Evolutionary conservation across 2,888 invertebrate genomes (phyloP).

Genomic region (Hypomecis atomaria): DNA sequence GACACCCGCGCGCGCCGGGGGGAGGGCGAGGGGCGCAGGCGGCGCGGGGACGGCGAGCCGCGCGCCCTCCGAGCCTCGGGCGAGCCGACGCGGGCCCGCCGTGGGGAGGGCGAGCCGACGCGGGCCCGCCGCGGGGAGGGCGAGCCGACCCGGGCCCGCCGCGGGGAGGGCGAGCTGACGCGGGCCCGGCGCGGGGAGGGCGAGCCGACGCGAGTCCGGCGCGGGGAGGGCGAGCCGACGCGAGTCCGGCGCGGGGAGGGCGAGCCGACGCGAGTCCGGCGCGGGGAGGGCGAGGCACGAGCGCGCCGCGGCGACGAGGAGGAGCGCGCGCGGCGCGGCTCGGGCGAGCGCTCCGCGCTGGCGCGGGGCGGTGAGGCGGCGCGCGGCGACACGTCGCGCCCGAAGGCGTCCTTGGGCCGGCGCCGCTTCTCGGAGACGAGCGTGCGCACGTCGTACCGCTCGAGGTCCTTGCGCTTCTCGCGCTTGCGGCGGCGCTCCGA

Average conservation of each 20-base stretch:
- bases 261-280: slow-evolving; percentile 49
- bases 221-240: slow-evolving; percentile 28
- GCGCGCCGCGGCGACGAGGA: slow-evolving; percentile 55
- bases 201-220: slow-evolving; percentile 58
- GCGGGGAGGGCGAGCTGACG: slow-evolving; percentile 43
- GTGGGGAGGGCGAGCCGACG: no score
- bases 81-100: no score
- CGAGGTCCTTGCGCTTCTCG: slow-evolving; percentile 90
- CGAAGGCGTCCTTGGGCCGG: slow-evolving; percentile 90
- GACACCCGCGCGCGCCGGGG: slow-evolving; percentile 50
- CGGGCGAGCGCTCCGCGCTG: slow-evolving; percentile 36
- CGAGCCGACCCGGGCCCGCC: no score
- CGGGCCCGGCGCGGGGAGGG: slow-evolving; percentile 48
- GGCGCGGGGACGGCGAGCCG: slow-evolving; percentile 35
- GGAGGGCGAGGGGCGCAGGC: slow-evolving; percentile 36
- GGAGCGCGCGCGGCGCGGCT: slow-evolving; percentile 51
- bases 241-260: slow-evolving; percentile 48
- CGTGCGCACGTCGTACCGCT: slow-evolving; percentile 92
- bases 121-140: slow-evolving; percentile 20
- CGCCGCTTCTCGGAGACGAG: slow-evolving; percentile 89
- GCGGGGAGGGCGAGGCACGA: slow-evolving; percentile 51
- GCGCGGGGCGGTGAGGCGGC: slow-evolving; percentile 34
- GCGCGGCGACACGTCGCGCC: slow-evolving; percentile 87
- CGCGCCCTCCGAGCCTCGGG: no score
- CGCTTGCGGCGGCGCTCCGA: slow-evolving; percentile 62